Conservation (phyloP, 2,797 vertebrate genomes). For the Enteromius thamalakanensis region DNA sequence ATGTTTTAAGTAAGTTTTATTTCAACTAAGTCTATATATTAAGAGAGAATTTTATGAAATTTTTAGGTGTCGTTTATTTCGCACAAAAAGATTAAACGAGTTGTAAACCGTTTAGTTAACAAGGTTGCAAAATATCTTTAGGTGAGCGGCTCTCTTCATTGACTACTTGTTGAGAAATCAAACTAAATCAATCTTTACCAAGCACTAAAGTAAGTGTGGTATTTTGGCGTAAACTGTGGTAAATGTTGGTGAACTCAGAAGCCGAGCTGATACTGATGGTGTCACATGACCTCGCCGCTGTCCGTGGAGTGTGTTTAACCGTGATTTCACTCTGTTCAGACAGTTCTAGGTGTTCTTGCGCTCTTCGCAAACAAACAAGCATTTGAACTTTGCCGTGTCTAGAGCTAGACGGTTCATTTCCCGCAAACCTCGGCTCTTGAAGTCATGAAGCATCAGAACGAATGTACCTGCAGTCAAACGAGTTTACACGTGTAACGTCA, state of each 20-base stretch:
- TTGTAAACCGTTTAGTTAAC: neutral
- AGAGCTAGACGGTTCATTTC: neutral
- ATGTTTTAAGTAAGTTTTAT: too few relatives aligned
- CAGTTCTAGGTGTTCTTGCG: neutral
- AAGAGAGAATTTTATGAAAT: neutral
- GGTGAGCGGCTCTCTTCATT: neutral
- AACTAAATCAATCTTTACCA: neutral
- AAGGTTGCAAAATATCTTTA: neutral
- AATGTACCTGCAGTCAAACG: slow-evolving; percentile 19
- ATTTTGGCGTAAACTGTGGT: slow-evolving; percentile 15
- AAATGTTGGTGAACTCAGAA: neutral
- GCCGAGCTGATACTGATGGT: slow-evolving; percentile 3
- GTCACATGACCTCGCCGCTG: slow-evolving; percentile 10
- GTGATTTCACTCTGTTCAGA: neutral
- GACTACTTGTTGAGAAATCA: neutral
- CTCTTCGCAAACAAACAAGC: neutral
- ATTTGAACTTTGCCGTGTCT: neutral
- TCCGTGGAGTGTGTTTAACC: slow-evolving; percentile 17
- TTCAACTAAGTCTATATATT: too few relatives aligned
- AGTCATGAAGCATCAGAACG: slow-evolving; percentile 10
- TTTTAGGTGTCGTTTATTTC: neutral
- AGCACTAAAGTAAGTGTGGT: slow-evolving; percentile 10
- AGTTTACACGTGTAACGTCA: slow-evolving; percentile 11
- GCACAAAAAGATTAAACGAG: neutral
- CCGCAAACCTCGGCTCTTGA: neutral